A percentile compares a stretch with the other conserved stretches of the same genome.
These are phyloP conservation scores for Catocala nupta DNA, from an alignment of 2,888 invertebrate genomes.

Conservation along the genomic window DNA sequence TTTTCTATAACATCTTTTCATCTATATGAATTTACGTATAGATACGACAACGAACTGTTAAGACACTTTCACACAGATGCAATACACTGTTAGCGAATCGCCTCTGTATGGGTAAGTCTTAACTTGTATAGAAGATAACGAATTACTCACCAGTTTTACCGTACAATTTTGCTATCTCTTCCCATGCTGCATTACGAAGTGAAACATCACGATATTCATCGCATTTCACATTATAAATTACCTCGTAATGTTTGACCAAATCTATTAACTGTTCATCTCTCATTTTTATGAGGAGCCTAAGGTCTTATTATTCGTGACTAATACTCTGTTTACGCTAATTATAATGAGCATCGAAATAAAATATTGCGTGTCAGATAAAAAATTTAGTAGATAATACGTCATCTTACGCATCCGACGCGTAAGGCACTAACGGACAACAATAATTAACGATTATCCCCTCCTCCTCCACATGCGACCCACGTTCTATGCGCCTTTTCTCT, in stretches of 20 bases:
- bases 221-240: conserved; percentile 1
- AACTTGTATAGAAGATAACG: no score
- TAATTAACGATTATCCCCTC: not conserved
- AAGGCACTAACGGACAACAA: not conserved
- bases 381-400: not conserved
- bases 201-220: conserved; percentile 1
- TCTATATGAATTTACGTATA: no score
- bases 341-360: not conserved
- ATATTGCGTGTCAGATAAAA: not conserved
- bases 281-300: not conserved
- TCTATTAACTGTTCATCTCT: conserved; percentile 2
- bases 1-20: no score
- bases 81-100: no score
- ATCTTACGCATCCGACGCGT: not conserved
- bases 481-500: not conserved
- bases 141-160: conserved; percentile 2
- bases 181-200: conserved; percentile 4
- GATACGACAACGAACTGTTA: no score
- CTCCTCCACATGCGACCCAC: not conserved
- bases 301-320: no score
- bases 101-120: no score
- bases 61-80: no score
- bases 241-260: not conserved
- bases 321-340: not conserved
- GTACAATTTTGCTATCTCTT: not conserved